Conservation (phyloP, 23 tunicate species). For the Corella eumyota region DNA sequence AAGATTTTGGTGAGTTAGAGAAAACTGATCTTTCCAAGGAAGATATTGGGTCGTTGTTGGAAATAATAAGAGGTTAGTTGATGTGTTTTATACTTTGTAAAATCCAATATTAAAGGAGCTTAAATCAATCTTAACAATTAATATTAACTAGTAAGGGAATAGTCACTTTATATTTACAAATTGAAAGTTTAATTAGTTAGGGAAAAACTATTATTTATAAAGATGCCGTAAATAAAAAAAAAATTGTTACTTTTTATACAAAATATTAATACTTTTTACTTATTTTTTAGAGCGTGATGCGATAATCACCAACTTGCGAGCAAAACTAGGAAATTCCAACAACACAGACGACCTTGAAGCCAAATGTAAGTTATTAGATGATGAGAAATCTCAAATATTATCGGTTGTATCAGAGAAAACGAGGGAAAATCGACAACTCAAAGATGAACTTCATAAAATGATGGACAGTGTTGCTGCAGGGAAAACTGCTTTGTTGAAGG, state of each 20-base stretch:
- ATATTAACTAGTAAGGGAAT: no score
- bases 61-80: constrained; percentile 47
- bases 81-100: no score
- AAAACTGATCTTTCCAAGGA: constrained; percentile 72
- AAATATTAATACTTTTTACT: neutral
- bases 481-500: constrained; percentile 53
- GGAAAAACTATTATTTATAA: neutral
- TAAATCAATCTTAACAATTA: no score
- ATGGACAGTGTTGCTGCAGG: constrained; percentile 42
- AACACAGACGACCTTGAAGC: no score
- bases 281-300: constrained; percentile 29
- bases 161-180: no score
- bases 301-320: constrained; percentile 16
- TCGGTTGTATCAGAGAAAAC: constrained; percentile 71
- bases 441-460: constrained; percentile 70
- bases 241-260: no score
- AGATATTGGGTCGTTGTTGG: constrained; percentile 43
- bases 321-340: neutral
- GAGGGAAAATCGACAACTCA: constrained; percentile 62
- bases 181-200: neutral
- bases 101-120: no score
- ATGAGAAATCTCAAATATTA: no score
- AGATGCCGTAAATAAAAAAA: no score
- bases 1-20: constrained; percentile 39
- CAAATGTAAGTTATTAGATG: no score